Evolutionary conservation across 2,113 vertebrate species (phyloP).

Genomic region (Ptyas mucosa): DNA sequence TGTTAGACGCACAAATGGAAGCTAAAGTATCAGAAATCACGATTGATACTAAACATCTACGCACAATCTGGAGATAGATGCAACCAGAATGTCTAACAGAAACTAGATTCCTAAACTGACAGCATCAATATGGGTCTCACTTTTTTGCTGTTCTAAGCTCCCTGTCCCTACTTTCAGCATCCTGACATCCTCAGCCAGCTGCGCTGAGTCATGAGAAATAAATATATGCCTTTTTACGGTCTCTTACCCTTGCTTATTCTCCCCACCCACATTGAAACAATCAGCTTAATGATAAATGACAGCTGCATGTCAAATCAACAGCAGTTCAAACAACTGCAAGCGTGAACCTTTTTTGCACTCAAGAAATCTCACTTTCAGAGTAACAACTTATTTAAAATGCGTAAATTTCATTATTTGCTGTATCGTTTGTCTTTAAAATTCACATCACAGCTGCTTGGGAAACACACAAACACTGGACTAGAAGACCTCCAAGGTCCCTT

Average conservation of each 20-base stretch:
- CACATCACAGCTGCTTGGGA: background rate
- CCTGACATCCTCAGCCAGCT: conserved; percentile 39
- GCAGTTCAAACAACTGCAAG: conserved; percentile 27
- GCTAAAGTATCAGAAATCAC: background rate
- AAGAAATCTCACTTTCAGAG: background rate
- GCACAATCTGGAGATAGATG: background rate
- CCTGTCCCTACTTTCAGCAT: conserved; percentile 26
- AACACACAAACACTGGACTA: background rate
- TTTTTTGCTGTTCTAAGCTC: conserved; percentile 26
- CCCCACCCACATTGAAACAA: conserved; percentile 29
- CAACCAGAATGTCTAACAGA: background rate
- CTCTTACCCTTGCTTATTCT: conserved; percentile 46
- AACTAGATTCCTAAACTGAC: background rate
- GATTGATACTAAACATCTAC: background rate
- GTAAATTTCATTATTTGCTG: background rate
- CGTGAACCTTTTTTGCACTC: background rate
- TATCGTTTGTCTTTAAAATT: background rate
- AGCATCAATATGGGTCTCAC: background rate
- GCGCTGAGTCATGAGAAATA: conserved; percentile 40
- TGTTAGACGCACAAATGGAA: background rate
- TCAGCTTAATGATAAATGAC: conserved; percentile 53
- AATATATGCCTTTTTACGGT: conserved; percentile 42
- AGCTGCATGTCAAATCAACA: conserved; percentile 10
- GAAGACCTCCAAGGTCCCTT: too few species aligned
- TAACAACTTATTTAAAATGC: background rate